Base-by-base conservation (phyloP, 2,113 vertebrate genomes). In the Scatophagus argus region DNA sequence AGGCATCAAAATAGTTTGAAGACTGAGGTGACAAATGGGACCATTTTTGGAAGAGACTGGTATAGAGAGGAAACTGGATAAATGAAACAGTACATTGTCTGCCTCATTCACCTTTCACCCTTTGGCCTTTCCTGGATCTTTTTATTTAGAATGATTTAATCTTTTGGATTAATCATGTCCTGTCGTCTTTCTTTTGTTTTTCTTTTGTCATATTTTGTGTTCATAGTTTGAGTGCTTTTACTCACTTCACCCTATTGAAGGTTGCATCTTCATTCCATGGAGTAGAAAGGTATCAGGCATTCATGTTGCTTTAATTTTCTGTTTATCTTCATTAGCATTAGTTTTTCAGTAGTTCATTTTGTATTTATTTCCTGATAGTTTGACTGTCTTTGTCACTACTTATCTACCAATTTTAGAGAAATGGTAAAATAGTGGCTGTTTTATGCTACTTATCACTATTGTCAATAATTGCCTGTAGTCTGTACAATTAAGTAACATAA, bases 261-360 rank as follows among this genome's bases (percentile, higher is more conserved):
- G 98, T 97, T 99, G 98, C 94, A 96, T 96, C 96, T 97, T 99
- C 96, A 94, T 96, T 93, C 97, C 96, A 83, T 99, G 97, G 97
- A 98, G 95, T 95, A 97, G 96, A 98, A 98, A 99, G 98, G 98
- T 99, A 99, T 95, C 61, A 93, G 63, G 43, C 82, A 87, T 85
- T 86, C 72, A 60, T 71, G 54, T 66, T 17, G 0, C 61, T 56
- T 75, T 21, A 13, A 74, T 6, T 58, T 75, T 76, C 19, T 44
- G 19, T 73, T 60, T 46, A 23, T 39, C 23, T 1, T 58, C 4
- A 4, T 27, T 77, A n/a, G 72, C 14, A n/a, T 83, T 70, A 34
- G 3, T 49, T 54, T 54, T 58, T 65, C 16, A 46, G 19, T 21
- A 38, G 27, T n/a, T 49, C 10, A 23, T 34, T 54, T 61, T 70